A percentile compares a stretch with the other conserved stretches of the same genome.
Evolutionary conservation across 2,113 vertebrate species (phyloP).

Genomic region (Oreochromis tanganicae): DNA sequence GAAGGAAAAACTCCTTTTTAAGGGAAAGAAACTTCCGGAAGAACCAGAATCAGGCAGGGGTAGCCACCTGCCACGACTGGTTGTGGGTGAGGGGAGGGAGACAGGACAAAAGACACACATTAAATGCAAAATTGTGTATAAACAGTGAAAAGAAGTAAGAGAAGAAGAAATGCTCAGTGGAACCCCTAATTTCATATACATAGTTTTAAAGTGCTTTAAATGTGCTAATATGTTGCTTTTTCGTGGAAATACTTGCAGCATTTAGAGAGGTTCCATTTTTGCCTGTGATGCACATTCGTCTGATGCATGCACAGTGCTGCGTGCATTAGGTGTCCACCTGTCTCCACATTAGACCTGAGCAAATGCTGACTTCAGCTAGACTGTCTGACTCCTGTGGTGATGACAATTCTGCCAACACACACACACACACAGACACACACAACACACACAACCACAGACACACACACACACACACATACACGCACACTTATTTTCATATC

Average conservation of each 20-base stretch:
- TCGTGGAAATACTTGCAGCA: not conserved
- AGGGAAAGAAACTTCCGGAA: not conserved
- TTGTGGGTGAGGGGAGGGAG: not conserved
- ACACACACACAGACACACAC: not conserved
- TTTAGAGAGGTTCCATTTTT: not conserved
- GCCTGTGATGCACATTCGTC: not conserved
- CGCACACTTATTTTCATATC: not conserved
- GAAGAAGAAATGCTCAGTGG: not conserved
- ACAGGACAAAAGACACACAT: not conserved
- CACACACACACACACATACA: not conserved
- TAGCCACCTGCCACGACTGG: not conserved
- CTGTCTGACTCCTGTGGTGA: constrained; percentile 33
- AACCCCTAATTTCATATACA: not conserved
- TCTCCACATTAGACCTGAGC: constrained; percentile 4
- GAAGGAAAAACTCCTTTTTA: not conserved
- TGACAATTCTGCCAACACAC: not conserved
- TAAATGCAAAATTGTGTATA: not conserved
- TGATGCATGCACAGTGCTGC: not conserved
- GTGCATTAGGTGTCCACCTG: not conserved
- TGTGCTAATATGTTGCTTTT: not conserved
- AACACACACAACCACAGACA: not conserved
- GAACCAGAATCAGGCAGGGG: not conserved
- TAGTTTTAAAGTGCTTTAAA: not conserved
- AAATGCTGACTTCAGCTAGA: constrained; percentile 52
- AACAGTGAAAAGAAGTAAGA: not conserved